phyloP scores from a whole-genome alignment of 1,140 invertebrate species.

The Papilio polyxenes region DNA sequence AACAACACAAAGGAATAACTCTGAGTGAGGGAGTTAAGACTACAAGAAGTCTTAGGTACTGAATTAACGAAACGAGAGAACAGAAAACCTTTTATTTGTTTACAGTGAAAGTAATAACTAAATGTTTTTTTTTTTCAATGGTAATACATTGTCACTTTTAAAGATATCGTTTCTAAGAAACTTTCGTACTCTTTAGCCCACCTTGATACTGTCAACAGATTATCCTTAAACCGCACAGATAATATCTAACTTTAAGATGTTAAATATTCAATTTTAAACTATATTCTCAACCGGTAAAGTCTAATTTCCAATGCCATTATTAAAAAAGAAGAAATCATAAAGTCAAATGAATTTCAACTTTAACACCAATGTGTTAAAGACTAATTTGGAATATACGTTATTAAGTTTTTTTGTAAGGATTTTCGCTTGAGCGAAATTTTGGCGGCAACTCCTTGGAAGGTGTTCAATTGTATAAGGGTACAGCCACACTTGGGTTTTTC shows the following conservation, averaged over 20 bases:
- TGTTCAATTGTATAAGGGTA: conserved; percentile 65
- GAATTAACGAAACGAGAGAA: too few species aligned
- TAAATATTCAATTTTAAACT: conserved; percentile 31
- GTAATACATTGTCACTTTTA: conserved; percentile 44
- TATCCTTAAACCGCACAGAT: conserved; percentile 66
- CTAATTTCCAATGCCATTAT: background rate
- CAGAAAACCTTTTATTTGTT: conserved; percentile 23
- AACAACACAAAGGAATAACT: too few species aligned
- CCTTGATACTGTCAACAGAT: conserved; percentile 70
- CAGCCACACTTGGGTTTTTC: conserved; percentile 50
- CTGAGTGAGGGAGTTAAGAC: too few species aligned
- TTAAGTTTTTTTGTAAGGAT: conserved; percentile 47
- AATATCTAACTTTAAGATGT: conserved; percentile 43
- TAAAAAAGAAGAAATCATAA: background rate
- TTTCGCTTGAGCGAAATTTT: conserved; percentile 56
- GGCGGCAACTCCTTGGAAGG: conserved; percentile 59
- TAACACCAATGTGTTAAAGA: background rate
- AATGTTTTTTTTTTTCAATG: conserved; percentile 19
- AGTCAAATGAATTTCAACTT: background rate
- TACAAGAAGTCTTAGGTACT: too few species aligned
- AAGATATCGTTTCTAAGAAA: conserved; percentile 55
- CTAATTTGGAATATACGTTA: background rate
- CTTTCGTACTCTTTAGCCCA: conserved; percentile 52
- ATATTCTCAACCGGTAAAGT: background rate
- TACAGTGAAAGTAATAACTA: conserved; percentile 26